These are phyloP conservation scores for Biston betularia DNA, from an alignment of 2,888 invertebrate species.

Conservation along the genomic window DNA sequence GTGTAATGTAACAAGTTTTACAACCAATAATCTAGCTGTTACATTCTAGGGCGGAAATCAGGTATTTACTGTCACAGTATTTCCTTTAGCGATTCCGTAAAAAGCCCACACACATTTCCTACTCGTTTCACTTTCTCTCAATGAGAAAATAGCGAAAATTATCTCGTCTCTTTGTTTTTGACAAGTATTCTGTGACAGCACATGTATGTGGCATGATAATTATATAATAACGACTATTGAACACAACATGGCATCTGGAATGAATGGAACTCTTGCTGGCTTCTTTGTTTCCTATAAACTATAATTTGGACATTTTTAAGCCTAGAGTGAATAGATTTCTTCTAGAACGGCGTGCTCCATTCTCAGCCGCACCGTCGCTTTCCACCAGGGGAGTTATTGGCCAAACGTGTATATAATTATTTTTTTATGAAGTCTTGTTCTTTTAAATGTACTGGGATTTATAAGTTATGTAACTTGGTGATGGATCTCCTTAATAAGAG, in stretches of 20 bases:
- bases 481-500: background rate
- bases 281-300: too few species aligned
- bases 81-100: slow-evolving; percentile 40
- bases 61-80: slow-evolving; percentile 34
- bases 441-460: background rate
- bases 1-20: background rate
- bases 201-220: slow-evolving; percentile 31
- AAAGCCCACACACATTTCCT: slow-evolving; percentile 45
- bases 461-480: slow-evolving; percentile 2
- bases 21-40: slow-evolving; percentile 13
- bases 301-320: too few species aligned
- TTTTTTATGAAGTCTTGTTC: too few species aligned
- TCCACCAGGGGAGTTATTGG: too few species aligned
- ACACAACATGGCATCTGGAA: slow-evolving; percentile 10
- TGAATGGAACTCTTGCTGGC: too few species aligned
- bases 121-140: slow-evolving; percentile 52
- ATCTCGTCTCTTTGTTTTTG: slow-evolving; percentile 51
- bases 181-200: slow-evolving; percentile 39
- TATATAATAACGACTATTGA: slow-evolving; percentile 20
- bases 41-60: slow-evolving; percentile 38
- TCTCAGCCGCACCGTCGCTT: too few species aligned
- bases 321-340: too few species aligned
- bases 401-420: too few species aligned
- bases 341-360: too few species aligned
- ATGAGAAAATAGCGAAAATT: slow-evolving; percentile 55